phyloP scores from a whole-genome alignment of 2,888 invertebrate genomes.

The Terebella lapidaria region DNA sequence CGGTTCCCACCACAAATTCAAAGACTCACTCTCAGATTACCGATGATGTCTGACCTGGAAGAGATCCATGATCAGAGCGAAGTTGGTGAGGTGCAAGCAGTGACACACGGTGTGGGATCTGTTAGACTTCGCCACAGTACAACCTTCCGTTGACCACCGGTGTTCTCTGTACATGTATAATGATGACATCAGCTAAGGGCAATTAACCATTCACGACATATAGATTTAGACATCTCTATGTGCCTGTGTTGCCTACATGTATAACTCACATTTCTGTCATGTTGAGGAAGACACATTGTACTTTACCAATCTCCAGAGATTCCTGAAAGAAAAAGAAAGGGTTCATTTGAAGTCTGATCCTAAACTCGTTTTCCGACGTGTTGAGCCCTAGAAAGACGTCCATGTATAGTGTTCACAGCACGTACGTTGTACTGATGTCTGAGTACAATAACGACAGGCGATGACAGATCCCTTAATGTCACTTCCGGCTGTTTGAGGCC shows the following conservation, averaged over 20 bases:
- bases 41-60: not conserved
- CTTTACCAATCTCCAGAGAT: not conserved
- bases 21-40: too few relatives aligned
- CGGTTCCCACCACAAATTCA: too few relatives aligned
- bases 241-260: too few relatives aligned
- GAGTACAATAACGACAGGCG: not conserved
- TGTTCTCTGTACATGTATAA: not conserved
- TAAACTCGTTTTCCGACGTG: too few relatives aligned
- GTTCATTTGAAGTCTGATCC: too few relatives aligned
- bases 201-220: too few relatives aligned
- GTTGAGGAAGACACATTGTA: not conserved
- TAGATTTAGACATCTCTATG: too few relatives aligned
- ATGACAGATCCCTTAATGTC: not conserved
- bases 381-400: too few relatives aligned
- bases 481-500: not conserved
- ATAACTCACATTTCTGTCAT: not conserved
- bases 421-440: not conserved
- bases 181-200: not conserved
- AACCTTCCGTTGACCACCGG: conserved; percentile 18
- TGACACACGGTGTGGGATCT: conserved; percentile 15
- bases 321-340: not conserved
- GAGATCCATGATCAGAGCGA: conserved; percentile 22
- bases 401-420: not conserved
- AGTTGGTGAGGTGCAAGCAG: conserved; percentile 26
- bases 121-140: conserved; percentile 8